phyloP scores from a whole-genome alignment of 1,140 invertebrate species.

The Temnothorax longispinosus region DNA sequence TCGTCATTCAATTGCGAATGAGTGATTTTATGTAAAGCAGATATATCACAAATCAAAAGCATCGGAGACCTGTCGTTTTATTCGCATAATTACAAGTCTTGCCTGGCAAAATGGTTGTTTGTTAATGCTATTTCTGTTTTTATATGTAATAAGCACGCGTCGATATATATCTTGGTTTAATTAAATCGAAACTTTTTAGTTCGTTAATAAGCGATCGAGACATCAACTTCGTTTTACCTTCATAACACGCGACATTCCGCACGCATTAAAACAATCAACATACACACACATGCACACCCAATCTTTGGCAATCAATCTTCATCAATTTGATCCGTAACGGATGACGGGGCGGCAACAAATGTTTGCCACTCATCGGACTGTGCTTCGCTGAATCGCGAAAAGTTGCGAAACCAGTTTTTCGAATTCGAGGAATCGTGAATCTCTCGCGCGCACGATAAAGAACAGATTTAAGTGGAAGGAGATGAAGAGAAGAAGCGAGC shows the following conservation, averaged over 20 bases:
- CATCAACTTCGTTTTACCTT: neutral
- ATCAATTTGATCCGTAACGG: conserved; percentile 38
- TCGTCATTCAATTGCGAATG: conserved; percentile 7
- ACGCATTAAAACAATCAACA: conserved; percentile 21
- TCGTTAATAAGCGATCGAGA: conserved; percentile 21
- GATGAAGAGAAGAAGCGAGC: conserved; percentile 20
- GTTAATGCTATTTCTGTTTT: neutral
- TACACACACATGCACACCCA: no score
- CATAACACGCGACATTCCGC: neutral
- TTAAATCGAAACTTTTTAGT: conserved; percentile 10
- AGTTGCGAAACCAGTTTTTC: conserved; percentile 69
- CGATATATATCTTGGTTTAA: neutral
- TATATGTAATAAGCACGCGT: neutral
- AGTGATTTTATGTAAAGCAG: neutral
- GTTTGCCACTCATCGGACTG: conserved; percentile 60
- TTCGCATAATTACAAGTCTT: neutral
- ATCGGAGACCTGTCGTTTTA: neutral
- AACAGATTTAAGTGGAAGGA: conserved; percentile 25
- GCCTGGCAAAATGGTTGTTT: neutral
- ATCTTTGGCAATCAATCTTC: conserved; percentile 36
- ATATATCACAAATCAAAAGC: neutral
- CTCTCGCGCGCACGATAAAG: conserved; percentile 50
- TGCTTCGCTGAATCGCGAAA: conserved; percentile 62
- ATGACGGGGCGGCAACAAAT: conserved; percentile 30
- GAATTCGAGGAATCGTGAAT: conserved; percentile 66